These are phyloP conservation scores for Tinamus guttatus DNA, from an alignment of 2,113 vertebrate genomes.

Conservation along the genomic window DNA sequence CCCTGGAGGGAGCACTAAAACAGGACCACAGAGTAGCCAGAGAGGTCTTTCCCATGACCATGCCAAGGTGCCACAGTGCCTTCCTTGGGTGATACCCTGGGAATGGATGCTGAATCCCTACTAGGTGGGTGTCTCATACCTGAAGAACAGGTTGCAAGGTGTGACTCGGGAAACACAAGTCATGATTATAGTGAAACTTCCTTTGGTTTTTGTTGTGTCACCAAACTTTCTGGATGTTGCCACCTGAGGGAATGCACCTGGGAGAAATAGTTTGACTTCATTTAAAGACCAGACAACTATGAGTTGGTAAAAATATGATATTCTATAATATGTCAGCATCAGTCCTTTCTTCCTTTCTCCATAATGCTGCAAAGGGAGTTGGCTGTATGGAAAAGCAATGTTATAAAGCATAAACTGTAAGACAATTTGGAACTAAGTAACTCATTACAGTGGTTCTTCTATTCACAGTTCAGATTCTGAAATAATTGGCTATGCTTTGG, in stretches of 20 bases:
- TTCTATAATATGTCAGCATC: neutral
- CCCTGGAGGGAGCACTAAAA: rapidly evolving
- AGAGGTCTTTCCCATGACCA: neutral
- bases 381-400: neutral
- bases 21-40: rapidly evolving
- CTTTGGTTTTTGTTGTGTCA: neutral
- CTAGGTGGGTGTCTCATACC: neutral
- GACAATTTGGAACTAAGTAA: neutral
- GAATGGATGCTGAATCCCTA: neutral
- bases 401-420: neutral
- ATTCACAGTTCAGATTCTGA: constrained; percentile 93
- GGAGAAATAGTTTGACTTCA: neutral
- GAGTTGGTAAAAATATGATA: neutral
- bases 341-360: neutral
- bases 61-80: neutral
- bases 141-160: neutral
- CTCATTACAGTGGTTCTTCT: constrained; percentile 62
- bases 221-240: neutral
- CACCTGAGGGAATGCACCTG: neutral
- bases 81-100: neutral
- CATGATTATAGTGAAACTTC: neutral
- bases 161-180: neutral
- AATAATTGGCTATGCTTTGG: constrained; percentile 98
- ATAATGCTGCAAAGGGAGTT: neutral
- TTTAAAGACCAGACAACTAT: neutral